Evolutionary conservation across 2,888 invertebrate species (phyloP).

Genomic region (Xestobium rufovillosum): DNA sequence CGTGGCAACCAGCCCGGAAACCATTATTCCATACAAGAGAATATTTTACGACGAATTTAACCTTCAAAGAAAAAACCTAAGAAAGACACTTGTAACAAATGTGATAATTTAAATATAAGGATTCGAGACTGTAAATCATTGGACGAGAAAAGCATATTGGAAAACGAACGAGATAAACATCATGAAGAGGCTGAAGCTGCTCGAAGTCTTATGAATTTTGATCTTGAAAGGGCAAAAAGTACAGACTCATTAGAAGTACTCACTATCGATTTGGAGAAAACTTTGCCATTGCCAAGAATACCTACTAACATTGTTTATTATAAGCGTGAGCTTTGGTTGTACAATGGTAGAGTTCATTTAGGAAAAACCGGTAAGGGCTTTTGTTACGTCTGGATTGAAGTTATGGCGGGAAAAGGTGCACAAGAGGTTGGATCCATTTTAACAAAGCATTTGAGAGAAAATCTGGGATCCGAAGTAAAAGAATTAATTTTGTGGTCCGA

Average conservation of each 20-base stretch:
- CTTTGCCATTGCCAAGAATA: constrained; percentile 21
- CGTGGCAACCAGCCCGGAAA: too few species aligned
- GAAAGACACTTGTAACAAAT: constrained; percentile 15
- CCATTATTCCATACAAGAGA: too few species aligned
- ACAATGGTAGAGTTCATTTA: constrained; percentile 21
- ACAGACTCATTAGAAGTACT: too few species aligned
- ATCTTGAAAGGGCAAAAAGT: too few species aligned
- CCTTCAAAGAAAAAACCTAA: too few species aligned
- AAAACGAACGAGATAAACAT: constrained; percentile 11
- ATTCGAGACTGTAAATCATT: constrained; percentile 6
- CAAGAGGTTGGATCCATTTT: constrained; percentile 23
- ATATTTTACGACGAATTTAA: too few species aligned
- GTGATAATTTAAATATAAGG: constrained; percentile 5
- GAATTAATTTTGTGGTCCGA: constrained; percentile 7
- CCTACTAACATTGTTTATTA: constrained; percentile 22
- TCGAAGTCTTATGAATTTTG: constrained; percentile 10
- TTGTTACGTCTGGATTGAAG: constrained; percentile 21
- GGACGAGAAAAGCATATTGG: constrained; percentile 4
- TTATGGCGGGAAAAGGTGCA: constrained; percentile 20
- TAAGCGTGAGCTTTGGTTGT: constrained; percentile 24
- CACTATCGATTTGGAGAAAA: constrained; percentile 24
- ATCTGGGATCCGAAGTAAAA: constrained; percentile 21
- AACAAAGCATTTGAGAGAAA: too few species aligned
- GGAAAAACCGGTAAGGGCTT: constrained; percentile 11
- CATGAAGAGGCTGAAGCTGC: constrained; percentile 6